phyloP scores from a whole-genome alignment of 35 echinoderm and acorn worm species.

The Apostichopus parvimensis region DNA sequence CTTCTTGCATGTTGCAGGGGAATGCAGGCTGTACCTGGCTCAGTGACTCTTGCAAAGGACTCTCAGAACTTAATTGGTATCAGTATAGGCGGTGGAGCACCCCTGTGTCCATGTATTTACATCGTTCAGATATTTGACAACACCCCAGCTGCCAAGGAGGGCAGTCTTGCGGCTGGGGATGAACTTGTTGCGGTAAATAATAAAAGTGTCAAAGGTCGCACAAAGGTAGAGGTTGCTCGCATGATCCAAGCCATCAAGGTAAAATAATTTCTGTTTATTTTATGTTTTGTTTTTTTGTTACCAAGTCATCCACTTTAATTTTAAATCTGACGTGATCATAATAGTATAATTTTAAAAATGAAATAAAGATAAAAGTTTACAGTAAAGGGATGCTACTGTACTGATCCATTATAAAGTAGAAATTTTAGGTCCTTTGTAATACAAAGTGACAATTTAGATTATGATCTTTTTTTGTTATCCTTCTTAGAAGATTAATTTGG shows the following conservation, averaged over 20 bases:
- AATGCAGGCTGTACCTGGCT: slow-evolving; percentile 88
- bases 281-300: no score
- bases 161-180: slow-evolving; percentile 81
- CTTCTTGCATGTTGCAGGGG: slow-evolving; percentile 61
- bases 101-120: slow-evolving; percentile 97
- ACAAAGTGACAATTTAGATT: no score
- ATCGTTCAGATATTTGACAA: slow-evolving; percentile 99
- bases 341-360: no score
- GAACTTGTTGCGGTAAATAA: slow-evolving; percentile 94
- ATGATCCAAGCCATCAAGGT: slow-evolving; percentile 97
- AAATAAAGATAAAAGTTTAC: no score
- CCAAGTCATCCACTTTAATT: no score
- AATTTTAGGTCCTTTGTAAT: no score
- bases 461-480: no score
- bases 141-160: slow-evolving; percentile 94
- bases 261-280: background rate
- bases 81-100: slow-evolving; percentile 97
- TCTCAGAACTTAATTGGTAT: slow-evolving; percentile 97
- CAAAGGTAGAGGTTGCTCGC: slow-evolving; percentile 97
- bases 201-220: slow-evolving; percentile 92
- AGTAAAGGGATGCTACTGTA: no score
- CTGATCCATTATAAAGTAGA: no score
- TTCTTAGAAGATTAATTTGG: no score
- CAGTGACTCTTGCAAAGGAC: slow-evolving; percentile 87
- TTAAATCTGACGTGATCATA: no score